Base-by-base conservation (phyloP, 2,113 vertebrate species). In the Pangasianodon hypophthalmus region DNA sequence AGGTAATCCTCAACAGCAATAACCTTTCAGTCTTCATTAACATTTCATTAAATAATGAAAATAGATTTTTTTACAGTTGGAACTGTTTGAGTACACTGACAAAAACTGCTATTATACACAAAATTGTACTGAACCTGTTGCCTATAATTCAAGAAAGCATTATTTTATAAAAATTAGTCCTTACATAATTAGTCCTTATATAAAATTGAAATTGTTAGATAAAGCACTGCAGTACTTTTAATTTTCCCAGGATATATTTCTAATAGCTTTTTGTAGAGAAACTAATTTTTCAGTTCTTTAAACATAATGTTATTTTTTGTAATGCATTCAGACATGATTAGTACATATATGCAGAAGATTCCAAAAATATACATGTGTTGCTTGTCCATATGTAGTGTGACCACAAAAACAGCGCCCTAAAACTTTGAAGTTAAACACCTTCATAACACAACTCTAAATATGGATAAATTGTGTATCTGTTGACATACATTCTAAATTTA, bases 1-100 rank as follows among this genome's bases (percentile, higher is more conserved):
- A 97, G 98, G 98, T 99, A 71, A 88, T 56, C 50, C 32, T 37
- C 56, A 29, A n/a, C 44, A 26, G 14, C 4, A 9, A 29, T 37
- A 19, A 58, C 37, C 54, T 87, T 87, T n/a, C 41, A 10, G 18
- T 11, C 32, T 58, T 24, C 37, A 58, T 41, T 21, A 52, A 11
- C 5, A 73, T 73, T 41, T 54, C 32, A 24, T 19, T 32, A 56
- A 81, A 32, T 81, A 54, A 81, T 54, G 71, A 75, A 21, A 41
- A 44, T 41, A 21, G 29, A 67, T 62, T 3, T 21, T 7, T 18
- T 71, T 37, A 16, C 13, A 37, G n/a, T 44, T 77, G 6, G 18
- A 6, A 21, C 9, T 79, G 73, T 48, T 2, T 77, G 75, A 10
- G 21, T 48, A 46, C 9, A 79, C 41, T 77, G 21, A 21, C 73